phyloP scores from a whole-genome alignment of 2,888 invertebrate species.

The Meghimatium bilineatum region DNA sequence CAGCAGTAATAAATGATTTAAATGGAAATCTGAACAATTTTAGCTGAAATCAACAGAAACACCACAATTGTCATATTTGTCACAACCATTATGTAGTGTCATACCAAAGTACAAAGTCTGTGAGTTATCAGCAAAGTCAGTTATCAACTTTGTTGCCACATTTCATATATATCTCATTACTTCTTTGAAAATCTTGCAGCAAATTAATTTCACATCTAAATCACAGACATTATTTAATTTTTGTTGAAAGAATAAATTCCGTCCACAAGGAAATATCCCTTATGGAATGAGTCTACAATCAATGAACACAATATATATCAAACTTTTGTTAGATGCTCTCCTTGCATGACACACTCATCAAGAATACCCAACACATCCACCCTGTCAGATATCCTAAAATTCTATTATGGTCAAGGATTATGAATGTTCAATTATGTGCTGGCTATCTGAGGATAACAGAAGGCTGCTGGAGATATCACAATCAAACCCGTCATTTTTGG shows the following conservation, averaged over 20 bases:
- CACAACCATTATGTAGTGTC: constrained; percentile 25
- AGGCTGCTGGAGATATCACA: background rate
- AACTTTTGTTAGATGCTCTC: background rate
- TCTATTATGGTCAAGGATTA: background rate
- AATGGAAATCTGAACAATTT: background rate
- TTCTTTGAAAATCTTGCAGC: background rate
- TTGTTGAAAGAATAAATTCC: background rate
- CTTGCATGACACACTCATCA: background rate
- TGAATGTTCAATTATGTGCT: background rate
- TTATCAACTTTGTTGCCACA: background rate
- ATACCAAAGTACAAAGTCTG: constrained; percentile 1
- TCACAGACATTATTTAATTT: background rate
- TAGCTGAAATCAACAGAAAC: background rate
- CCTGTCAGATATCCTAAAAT: background rate
- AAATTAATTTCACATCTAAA: constrained; percentile 3
- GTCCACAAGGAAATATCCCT: background rate
- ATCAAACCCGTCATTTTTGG: background rate
- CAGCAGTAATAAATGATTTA: background rate
- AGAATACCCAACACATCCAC: background rate
- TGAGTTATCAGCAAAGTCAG: background rate
- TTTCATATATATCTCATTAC: background rate
- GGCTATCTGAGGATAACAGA: background rate
- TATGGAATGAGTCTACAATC: background rate
- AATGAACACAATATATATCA: constrained; percentile 14
- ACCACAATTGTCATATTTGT: constrained; percentile 11